Evolutionary conservation across 1,140 invertebrate species (phyloP).

Genomic region (Centruroides vittatus): DNA sequence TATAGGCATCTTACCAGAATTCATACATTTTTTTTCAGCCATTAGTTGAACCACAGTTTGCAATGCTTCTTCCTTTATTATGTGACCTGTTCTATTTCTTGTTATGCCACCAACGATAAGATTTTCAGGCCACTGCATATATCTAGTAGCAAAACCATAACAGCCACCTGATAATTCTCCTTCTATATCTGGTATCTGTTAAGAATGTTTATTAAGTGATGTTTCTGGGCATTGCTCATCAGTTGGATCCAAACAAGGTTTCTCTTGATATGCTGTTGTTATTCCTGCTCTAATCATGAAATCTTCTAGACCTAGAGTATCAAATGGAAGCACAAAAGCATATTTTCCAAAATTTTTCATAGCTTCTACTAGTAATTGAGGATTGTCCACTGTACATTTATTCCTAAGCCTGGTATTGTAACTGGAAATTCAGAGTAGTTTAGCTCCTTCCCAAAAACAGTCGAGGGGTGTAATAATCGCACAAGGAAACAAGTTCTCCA

Average conservation of each 20-base stretch:
- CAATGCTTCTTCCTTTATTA: constrained; percentile 76
- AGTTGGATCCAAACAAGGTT: constrained; percentile 84
- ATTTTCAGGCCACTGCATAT: constrained; percentile 98
- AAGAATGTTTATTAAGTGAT: constrained; percentile 77
- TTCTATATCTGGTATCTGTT: constrained; percentile 71
- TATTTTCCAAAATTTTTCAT: constrained; percentile 39
- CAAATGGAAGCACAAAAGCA: constrained; percentile 39
- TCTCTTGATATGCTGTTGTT: constrained; percentile 88
- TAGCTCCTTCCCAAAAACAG: constrained; percentile 99
- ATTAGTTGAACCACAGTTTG: constrained; percentile 92
- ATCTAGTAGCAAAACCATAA: constrained; percentile 90
- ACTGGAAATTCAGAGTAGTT: constrained; percentile 80
- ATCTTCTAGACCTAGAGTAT: constrained; percentile 72
- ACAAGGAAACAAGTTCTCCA: constrained; percentile 87
- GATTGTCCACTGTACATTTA: constrained; percentile 74
- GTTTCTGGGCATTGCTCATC: constrained; percentile 79
- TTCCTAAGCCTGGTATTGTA: constrained; percentile 50
- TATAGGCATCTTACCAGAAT: constrained; percentile 65
- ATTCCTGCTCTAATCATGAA: constrained; percentile 91
- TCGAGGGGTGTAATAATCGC: constrained; percentile 93
- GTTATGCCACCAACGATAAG: constrained; percentile 82
- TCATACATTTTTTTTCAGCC: constrained; percentile 83
- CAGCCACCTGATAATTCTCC: constrained; percentile 85
- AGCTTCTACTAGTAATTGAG: constrained; percentile 53
- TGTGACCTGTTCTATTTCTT: constrained; percentile 77